A percentile compares a stretch with the other conserved stretches of the same genome.
Evolutionary conservation across 2,113 vertebrate genomes (phyloP).

Genomic region (Ellobius talpinus): DNA sequence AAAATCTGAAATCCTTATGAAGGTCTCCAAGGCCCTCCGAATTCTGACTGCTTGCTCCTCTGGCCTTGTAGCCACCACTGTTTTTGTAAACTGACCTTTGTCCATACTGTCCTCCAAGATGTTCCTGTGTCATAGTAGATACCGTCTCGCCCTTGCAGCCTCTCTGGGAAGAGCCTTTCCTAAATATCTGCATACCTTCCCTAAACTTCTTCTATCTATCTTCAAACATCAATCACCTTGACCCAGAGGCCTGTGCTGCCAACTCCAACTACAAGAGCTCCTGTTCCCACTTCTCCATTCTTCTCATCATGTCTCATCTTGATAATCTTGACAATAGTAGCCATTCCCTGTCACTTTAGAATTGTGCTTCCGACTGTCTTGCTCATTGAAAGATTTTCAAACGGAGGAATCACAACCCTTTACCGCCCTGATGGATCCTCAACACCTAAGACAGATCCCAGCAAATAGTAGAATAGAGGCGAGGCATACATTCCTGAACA

Average conservation of each 20-base stretch:
- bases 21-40: neutral
- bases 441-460: neutral
- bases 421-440: rapidly evolving
- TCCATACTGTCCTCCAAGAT: neutral
- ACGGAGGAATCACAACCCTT: neutral
- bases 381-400: neutral
- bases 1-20: neutral
- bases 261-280: neutral
- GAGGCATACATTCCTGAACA: neutral
- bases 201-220: neutral
- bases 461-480: neutral
- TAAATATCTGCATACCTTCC: no score
- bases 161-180: neutral
- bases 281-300: neutral
- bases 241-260: neutral
- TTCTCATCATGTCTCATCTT: neutral
- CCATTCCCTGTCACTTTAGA: neutral
- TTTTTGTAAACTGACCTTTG: neutral
- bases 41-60: neutral
- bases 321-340: neutral
- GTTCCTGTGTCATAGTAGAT: neutral
- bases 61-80: neutral
- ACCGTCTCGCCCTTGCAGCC: neutral
- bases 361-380: neutral
- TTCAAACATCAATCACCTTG: neutral